These are phyloP conservation scores for Axea sp. DNA, from an alignment of 2,888 invertebrate genomes.

Conservation along the genomic window DNA sequence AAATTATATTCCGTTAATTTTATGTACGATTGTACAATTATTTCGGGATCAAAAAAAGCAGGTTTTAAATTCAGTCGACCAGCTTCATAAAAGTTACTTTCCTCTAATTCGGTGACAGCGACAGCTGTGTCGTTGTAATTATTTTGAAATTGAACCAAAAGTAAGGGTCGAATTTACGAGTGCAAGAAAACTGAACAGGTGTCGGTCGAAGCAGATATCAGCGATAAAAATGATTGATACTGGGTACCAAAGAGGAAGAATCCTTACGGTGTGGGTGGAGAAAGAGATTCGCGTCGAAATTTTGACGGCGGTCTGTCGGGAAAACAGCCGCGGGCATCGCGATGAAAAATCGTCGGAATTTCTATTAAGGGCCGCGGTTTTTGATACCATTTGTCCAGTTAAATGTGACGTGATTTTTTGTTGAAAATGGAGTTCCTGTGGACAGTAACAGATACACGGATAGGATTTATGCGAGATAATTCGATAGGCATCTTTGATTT, in stretches of 20 bases:
- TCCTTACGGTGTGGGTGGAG: background rate
- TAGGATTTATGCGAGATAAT: background rate
- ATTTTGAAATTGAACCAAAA: slow-evolving; percentile 8
- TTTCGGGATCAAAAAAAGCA: too few relatives aligned
- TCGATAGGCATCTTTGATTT: background rate
- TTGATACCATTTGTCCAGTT: background rate
- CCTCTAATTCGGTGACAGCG: too few relatives aligned
- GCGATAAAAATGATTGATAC: slow-evolving; percentile 18
- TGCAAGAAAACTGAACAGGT: slow-evolving; percentile 16
- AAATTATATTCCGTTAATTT: too few relatives aligned
- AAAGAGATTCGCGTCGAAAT: slow-evolving; percentile 2
- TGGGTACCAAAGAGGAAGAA: background rate
- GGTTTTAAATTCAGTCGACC: too few relatives aligned
- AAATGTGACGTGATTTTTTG: background rate
- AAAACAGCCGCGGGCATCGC: background rate
- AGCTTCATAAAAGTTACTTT: too few relatives aligned
- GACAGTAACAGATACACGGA: background rate
- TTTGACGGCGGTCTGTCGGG: background rate
- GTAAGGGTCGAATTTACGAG: slow-evolving; percentile 22
- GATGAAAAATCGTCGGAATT: slow-evolving; percentile 1
- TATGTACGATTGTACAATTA: too few relatives aligned
- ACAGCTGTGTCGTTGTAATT: slow-evolving; percentile 8
- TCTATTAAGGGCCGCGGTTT: background rate
- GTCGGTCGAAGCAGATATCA: slow-evolving; percentile 6
- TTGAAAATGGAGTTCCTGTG: background rate